Evolutionary conservation across 2,113 vertebrate genomes (phyloP).

Genomic region (Poeciliopsis prolifica): DNA sequence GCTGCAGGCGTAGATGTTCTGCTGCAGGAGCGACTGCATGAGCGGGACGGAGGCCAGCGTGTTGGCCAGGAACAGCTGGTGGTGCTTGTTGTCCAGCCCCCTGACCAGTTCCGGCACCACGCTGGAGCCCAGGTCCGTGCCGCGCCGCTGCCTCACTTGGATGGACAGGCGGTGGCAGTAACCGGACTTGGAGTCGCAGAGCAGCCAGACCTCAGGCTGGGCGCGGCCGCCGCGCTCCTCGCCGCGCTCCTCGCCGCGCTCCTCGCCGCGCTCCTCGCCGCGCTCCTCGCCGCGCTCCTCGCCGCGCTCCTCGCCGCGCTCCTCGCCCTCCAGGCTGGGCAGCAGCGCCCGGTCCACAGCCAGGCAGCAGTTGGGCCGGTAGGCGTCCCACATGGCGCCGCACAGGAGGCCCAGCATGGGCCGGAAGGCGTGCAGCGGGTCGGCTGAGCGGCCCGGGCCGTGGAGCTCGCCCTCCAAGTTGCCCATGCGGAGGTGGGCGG

Average conservation of each 20-base stretch:
- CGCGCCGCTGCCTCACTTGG: slow-evolving; percentile 44
- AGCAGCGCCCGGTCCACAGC: slow-evolving; percentile 75
- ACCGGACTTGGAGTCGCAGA: slow-evolving; percentile 83
- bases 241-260: too few relatives aligned
- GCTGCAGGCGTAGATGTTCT: slow-evolving; percentile 74
- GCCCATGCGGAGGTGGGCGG: slow-evolving; percentile 73
- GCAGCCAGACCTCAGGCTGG: slow-evolving; percentile 79
- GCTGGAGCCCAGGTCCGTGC: slow-evolving; percentile 43
- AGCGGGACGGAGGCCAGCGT: slow-evolving; percentile 69
- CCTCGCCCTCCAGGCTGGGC: slow-evolving; percentile 63
- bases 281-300: too few relatives aligned
- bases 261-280: too few relatives aligned
- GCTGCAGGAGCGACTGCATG: slow-evolving; percentile 69
- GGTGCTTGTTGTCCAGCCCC: slow-evolving; percentile 71
- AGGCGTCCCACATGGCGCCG: slow-evolving; percentile 70
- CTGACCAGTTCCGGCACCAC: slow-evolving; percentile 73
- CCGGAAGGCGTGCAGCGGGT: slow-evolving; percentile 72
- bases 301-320: background rate
- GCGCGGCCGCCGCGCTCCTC: too few relatives aligned
- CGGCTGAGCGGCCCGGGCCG: background rate
- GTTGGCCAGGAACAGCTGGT: slow-evolving; percentile 78
- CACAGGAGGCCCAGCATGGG: slow-evolving; percentile 71
- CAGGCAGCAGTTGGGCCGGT: slow-evolving; percentile 75
- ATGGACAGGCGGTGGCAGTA: slow-evolving; percentile 81
- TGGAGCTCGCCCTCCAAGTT: slow-evolving; percentile 51